These are phyloP conservation scores for Sminthurinus signatus DNA, from an alignment of 1,140 invertebrate species.

Conservation along the genomic window DNA sequence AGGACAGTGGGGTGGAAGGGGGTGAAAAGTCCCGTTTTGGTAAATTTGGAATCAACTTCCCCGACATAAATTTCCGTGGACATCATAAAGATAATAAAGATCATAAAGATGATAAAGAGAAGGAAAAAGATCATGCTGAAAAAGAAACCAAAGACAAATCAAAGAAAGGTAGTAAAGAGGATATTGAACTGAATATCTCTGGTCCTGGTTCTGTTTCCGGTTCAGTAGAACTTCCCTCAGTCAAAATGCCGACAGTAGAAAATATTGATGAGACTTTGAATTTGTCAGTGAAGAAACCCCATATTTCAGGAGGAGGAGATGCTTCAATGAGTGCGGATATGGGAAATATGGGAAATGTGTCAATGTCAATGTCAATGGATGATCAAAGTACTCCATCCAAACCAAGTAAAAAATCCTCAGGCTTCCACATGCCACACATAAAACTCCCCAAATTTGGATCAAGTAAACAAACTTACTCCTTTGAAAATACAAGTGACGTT, in stretches of 20 bases:
- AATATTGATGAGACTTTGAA: neutral
- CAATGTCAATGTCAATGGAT: too few species aligned
- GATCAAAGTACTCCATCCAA: too few species aligned
- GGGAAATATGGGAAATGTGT: too few species aligned
- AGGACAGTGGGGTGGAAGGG: conserved; percentile 29
- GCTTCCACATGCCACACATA: conserved; percentile 32
- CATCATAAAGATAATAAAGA: conserved; percentile 16
- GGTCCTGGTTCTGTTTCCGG: too few species aligned
- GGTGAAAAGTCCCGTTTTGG: conserved; percentile 43
- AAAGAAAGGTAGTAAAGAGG: conserved; percentile 23
- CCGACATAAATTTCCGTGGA: conserved; percentile 44
- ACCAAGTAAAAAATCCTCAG: too few species aligned
- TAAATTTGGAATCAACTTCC: conserved; percentile 64
- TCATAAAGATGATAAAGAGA: conserved; percentile 4
- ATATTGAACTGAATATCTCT: neutral
- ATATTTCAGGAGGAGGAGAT: too few species aligned
- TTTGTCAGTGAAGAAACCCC: neutral
- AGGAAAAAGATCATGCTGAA: conserved; percentile 9
- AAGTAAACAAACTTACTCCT: conserved; percentile 37
- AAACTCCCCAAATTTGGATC: conserved; percentile 36
- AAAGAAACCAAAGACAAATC: neutral
- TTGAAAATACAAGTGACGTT: conserved; percentile 24
- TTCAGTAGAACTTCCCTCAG: too few species aligned
- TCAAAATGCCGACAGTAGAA: too few species aligned
- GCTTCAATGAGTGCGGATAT: too few species aligned